Conservation (phyloP, 2,888 invertebrate genomes). For the Drosophila leonis region DNA sequence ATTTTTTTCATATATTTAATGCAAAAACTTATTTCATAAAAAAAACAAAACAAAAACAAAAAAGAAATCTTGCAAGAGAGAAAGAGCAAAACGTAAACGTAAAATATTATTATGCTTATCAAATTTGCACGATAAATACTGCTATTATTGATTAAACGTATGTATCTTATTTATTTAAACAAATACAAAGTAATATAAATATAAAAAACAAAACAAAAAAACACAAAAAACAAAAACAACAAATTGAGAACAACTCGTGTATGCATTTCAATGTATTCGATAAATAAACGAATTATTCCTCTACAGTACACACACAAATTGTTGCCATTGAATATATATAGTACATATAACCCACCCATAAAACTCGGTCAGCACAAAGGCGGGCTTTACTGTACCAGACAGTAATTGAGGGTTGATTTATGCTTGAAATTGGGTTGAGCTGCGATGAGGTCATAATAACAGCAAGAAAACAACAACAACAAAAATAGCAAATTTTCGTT, state of each 20-base stretch:
- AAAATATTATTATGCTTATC: constrained; percentile 82
- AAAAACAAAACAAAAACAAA: constrained; percentile 68
- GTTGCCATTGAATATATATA: constrained; percentile 16
- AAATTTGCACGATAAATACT: constrained; percentile 84
- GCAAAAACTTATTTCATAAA: constrained; percentile 74
- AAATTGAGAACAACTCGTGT: constrained; percentile 79
- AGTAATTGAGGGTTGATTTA: constrained; percentile 23
- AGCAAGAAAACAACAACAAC: background rate
- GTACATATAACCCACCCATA: background rate
- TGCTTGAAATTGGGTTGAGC: constrained; percentile 1
- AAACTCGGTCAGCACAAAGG: background rate
- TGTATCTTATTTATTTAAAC: constrained; percentile 84
- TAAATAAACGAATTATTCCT: constrained; percentile 82
- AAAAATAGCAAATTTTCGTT: background rate
- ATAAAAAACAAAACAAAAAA: constrained; percentile 55
- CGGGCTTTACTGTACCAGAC: background rate
- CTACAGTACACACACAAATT: constrained; percentile 66
- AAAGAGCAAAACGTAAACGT: constrained; percentile 66
- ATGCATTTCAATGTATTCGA: constrained; percentile 85
- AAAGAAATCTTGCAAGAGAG: constrained; percentile 58
- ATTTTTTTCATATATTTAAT: constrained; percentile 81
- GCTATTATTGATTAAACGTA: constrained; percentile 83
- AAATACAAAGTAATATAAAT: constrained; percentile 80
- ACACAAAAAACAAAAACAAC: constrained; percentile 46
- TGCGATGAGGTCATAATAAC: constrained; percentile 29